Evolutionary conservation across 2,797 vertebrate species (phyloP).

Genomic region (Spinibarbus caldwelli): DNA sequence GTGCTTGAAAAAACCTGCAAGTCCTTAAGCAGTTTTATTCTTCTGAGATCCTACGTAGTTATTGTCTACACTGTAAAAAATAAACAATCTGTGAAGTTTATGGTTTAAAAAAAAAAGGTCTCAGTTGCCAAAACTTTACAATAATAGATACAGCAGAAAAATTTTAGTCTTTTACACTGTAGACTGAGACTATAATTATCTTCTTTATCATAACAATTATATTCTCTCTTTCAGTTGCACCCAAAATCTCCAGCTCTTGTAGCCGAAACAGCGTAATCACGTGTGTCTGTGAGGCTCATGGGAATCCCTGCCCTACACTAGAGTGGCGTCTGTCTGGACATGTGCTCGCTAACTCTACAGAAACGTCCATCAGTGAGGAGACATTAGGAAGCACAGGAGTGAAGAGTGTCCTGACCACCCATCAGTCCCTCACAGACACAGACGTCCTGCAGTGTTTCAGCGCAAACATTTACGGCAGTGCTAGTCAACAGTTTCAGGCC

Average conservation of each 20-base stretch:
- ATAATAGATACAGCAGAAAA: no score
- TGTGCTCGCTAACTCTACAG: conserved; percentile 61
- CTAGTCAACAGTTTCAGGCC: not conserved
- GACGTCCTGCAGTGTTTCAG: conserved; percentile 68
- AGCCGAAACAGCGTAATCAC: conserved; percentile 53
- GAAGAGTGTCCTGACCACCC: conserved; percentile 67
- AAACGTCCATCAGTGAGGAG: conserved; percentile 57
- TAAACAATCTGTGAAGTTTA: no score
- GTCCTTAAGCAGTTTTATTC: not conserved
- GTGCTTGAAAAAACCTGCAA: not conserved
- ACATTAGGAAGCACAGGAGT: conserved; percentile 25
- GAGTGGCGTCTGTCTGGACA: conserved; percentile 70
- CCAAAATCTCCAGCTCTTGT: conserved; percentile 58
- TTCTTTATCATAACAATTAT: not conserved
- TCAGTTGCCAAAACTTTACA: no score
- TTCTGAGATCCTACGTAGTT: no score
- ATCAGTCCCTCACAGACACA: conserved; percentile 30
- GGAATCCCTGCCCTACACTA: conserved; percentile 72
- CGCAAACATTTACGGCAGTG: conserved; percentile 51
- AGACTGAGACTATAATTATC: not conserved
- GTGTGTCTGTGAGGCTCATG: conserved; percentile 72
- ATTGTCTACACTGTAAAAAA: no score
- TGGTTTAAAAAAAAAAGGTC: no score
- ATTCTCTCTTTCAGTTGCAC: conserved; percentile 6
- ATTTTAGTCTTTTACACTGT: not conserved